Evolutionary conservation across 2,113 vertebrate species (phyloP), one percentile per base, ranked within the genome.

Genomic region (Pelvicachromis taeniatus): DNA sequence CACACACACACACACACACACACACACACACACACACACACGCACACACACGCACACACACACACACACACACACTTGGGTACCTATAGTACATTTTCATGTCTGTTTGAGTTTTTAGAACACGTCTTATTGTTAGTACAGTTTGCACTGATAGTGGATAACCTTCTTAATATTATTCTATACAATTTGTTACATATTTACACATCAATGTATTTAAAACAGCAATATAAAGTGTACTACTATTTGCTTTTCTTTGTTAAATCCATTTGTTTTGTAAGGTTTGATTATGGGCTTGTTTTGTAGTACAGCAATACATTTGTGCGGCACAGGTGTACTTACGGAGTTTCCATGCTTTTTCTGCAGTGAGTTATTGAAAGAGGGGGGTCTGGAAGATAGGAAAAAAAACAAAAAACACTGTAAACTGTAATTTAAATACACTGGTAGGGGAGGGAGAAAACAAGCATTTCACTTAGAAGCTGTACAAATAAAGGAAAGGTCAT

Each of bases 361-460:
- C 96, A 97, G 96, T 99, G 98, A 73, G 98, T 99, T 92, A 99
- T 98, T 89, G 98, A 99, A 80, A 99, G 97, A 68, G 98, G 98
- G 82, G 98, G 98, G 94, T 99, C 98, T 99, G 84, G 85, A 95
- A 95, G 92, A 95, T 79, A 93, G 56, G 87, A 82, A 29, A 81
- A 33, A 65, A 70, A 87, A 88, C 11, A 63, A 17, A 85, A 48
- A 83, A 63, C 3, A 83, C 3, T 13, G 23, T 85, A 50, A 75
- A 75, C 70, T 31, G 45, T 52, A 33, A 21, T 23, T 54, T 54
- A 31, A 31, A 52, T 3, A 52, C 7, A 50, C 50, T 45, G 19
- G 31, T 9, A 77, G 26, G 10, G 38, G 31, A 82, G 21, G 16
- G 26, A 3, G 21, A 16, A 56, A 56, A 33, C 31, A 75, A 55